Percentiles rank a stretch among this genome's conserved stretches.
phyloP scores from a whole-genome alignment of 2,888 invertebrate genomes.

The Cosmia pyralina region DNA sequence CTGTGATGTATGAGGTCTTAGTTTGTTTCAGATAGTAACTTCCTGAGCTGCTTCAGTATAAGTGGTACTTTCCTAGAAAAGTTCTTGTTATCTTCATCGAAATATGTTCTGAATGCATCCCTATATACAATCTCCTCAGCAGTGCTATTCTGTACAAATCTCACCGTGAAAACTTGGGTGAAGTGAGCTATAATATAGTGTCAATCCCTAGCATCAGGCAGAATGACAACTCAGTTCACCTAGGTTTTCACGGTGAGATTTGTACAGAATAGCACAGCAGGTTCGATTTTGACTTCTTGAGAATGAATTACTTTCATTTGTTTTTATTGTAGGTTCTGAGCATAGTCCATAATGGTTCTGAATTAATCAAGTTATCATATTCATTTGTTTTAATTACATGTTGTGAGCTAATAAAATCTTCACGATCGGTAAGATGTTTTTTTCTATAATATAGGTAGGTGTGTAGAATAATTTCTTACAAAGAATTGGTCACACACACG shows the following conservation, averaged over 20 bases:
- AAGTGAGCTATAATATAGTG: no score
- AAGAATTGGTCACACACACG: slow-evolving; percentile 11
- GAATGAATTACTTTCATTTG: not conserved
- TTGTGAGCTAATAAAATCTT: not conserved
- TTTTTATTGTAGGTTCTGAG: not conserved
- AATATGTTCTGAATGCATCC: not conserved
- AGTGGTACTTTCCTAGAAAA: not conserved
- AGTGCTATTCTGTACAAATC: no score
- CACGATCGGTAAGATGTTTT: not conserved
- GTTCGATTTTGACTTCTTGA: not conserved
- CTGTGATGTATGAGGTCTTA: not conserved
- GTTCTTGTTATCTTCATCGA: not conserved
- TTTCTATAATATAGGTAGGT: slow-evolving; percentile 3
- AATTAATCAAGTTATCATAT: not conserved
- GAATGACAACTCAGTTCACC: no score
- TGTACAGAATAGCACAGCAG: no score
- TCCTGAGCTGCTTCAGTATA: not conserved
- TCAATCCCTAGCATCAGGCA: no score
- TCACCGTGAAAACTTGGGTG: no score
- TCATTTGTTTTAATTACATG: slow-evolving; percentile 1
- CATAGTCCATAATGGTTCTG: not conserved
- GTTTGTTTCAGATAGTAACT: not conserved
- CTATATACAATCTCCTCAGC: not conserved
- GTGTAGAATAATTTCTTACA: slow-evolving; percentile 1
- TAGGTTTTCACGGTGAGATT: no score